Evolutionary conservation across 2,797 vertebrate genomes (phyloP).

Genomic region (Poliocrania exsul): DNA sequence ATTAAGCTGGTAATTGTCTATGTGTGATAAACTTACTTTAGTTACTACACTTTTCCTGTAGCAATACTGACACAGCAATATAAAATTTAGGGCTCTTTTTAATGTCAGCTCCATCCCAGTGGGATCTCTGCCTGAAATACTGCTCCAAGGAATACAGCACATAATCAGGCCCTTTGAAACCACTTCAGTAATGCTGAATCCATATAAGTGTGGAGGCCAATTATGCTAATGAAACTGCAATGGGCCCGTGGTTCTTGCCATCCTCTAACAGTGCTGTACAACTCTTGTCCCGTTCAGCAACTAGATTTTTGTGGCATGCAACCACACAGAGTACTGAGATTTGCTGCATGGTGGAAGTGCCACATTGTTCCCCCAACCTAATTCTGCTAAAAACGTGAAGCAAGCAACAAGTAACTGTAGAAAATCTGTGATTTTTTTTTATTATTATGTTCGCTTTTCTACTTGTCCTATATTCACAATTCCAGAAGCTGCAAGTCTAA

Average conservation of each 20-base stretch:
- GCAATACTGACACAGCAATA: slow-evolving; percentile 36
- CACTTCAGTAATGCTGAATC: slow-evolving; percentile 38
- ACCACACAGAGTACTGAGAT: neutral
- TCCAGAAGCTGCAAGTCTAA: neutral
- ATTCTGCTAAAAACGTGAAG: neutral
- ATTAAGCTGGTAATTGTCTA: slow-evolving; percentile 25
- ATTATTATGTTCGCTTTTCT: neutral
- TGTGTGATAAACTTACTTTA: slow-evolving; percentile 13
- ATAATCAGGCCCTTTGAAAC: slow-evolving; percentile 66
- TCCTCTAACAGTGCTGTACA: neutral
- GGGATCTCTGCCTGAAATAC: slow-evolving; percentile 28
- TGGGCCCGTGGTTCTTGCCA: neutral
- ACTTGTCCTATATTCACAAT: neutral
- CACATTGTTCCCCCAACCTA: neutral
- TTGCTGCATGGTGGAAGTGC: neutral
- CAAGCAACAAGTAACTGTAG: neutral
- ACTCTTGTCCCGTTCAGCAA: slow-evolving; percentile 27
- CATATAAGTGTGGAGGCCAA: neutral
- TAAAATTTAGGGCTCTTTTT: slow-evolving; percentile 57
- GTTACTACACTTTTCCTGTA: slow-evolving; percentile 4
- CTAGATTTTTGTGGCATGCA: neutral
- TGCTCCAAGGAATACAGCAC: slow-evolving; percentile 49
- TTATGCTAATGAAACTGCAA: slow-evolving; percentile 55
- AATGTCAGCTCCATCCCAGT: slow-evolving; percentile 32
- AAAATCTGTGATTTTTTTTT: neutral